A percentile compares a stretch with the other conserved stretches of the same genome.
Conservation (phyloP, 2,797 vertebrate species). For the Ptychadena robeensis region DNA sequence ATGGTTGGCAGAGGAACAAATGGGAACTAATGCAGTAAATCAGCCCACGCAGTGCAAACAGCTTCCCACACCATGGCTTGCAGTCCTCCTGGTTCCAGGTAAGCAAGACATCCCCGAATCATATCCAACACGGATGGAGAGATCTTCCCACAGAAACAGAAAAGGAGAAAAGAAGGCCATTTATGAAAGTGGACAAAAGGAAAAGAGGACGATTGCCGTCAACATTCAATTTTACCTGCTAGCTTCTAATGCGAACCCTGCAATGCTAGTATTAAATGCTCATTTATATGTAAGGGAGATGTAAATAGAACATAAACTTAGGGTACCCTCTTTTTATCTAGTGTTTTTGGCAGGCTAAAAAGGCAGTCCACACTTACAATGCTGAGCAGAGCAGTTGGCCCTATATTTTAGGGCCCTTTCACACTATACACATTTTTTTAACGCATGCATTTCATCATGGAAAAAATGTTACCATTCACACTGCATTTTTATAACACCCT, state of each 20-base stretch:
- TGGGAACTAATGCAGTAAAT: conserved; percentile 14
- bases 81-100: conserved; percentile 1
- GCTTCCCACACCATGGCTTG: conserved; percentile 39
- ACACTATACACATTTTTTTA: too few relatives aligned
- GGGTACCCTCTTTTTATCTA: too few relatives aligned
- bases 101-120: neutral
- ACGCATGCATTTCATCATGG: too few relatives aligned
- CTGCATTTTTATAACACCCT: too few relatives aligned
- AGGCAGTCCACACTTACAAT: too few relatives aligned
- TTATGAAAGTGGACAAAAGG: neutral
- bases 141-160: neutral
- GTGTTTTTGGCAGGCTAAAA: too few relatives aligned
- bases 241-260: too few relatives aligned
- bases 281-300: too few relatives aligned
- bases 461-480: too few relatives aligned
- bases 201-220: neutral
- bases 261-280: neutral
- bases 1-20: conserved; percentile 2
- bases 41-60: conserved; percentile 34
- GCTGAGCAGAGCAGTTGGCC: too few relatives aligned
- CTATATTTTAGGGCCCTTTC: too few relatives aligned
- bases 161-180: neutral
- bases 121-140: neutral
- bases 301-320: too few relatives aligned
- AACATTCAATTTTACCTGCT: neutral